Evolutionary conservation across 2,113 vertebrate genomes (phyloP).

Genomic region (Passer domesticus): DNA sequence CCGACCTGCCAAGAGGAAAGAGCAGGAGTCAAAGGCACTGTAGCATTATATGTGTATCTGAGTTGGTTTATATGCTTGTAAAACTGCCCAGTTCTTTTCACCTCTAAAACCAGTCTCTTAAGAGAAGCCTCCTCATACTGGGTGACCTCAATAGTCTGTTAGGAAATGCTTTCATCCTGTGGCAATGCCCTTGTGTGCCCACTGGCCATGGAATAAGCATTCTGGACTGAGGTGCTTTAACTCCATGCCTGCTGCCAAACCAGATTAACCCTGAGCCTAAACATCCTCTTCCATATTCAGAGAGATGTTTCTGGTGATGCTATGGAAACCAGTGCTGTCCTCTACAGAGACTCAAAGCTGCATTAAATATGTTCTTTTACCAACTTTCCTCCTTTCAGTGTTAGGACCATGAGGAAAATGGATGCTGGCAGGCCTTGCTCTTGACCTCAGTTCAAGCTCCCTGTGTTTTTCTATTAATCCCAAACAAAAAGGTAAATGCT

Average conservation of each 20-base stretch:
- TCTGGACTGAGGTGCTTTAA: not conserved
- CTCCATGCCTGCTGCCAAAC: not conserved
- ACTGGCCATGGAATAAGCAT: not conserved
- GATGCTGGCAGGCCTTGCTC: not conserved
- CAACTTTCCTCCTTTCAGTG: not conserved
- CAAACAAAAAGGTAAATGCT: conserved; percentile 7
- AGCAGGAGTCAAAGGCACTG: not conserved
- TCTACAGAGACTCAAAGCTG: not conserved
- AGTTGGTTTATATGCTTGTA: not conserved
- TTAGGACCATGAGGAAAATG: conserved; percentile 3
- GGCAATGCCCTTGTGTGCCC: not conserved
- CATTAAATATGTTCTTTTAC: not conserved
- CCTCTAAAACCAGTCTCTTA: not conserved
- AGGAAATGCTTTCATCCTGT: not conserved
- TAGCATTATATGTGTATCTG: not conserved
- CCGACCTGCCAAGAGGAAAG: not conserved
- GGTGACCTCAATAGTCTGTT: not conserved
- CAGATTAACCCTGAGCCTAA: not conserved
- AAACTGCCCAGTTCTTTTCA: not conserved
- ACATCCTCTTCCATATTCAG: not conserved
- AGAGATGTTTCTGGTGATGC: not conserved
- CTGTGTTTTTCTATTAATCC: not conserved
- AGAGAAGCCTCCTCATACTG: not conserved
- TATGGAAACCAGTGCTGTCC: not conserved
- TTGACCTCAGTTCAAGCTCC: conserved; percentile 36